phyloP scores from a whole-genome alignment of 2,888 invertebrate species.

The Mayetiola destructor region DNA sequence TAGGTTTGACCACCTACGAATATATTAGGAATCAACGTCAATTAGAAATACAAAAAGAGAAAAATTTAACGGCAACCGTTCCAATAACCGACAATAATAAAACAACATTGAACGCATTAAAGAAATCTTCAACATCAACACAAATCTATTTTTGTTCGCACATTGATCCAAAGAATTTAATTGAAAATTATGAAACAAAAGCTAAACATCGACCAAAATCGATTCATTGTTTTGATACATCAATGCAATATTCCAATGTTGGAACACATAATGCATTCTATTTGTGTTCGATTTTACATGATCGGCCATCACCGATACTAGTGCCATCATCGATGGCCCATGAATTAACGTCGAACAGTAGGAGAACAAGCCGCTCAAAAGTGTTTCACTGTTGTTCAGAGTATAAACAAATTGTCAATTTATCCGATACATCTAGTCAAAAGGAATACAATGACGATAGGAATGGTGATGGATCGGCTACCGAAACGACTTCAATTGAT shows the following conservation, averaged over 20 bases:
- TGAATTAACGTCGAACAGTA: constrained; percentile 15
- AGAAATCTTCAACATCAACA: constrained; percentile 20
- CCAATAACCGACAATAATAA: constrained; percentile 1
- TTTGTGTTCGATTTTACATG: constrained; percentile 40
- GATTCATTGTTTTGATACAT: constrained; percentile 36
- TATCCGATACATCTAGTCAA: constrained; percentile 7
- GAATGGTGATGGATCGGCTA: constrained; percentile 16
- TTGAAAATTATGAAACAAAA: constrained; percentile 16
- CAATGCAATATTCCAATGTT: constrained; percentile 29
- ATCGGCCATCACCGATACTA: constrained; percentile 29
- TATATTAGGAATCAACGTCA: constrained; percentile 50
- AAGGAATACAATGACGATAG: background rate
- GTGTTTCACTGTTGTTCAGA: constrained; percentile 36
- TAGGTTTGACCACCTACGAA: constrained; percentile 81
- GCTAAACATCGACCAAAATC: constrained; percentile 28
- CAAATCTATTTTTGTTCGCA: constrained; percentile 35
- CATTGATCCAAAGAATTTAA: constrained; percentile 23
- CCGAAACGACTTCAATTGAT: constrained; percentile 24
- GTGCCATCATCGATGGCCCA: constrained; percentile 23
- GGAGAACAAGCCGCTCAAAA: constrained; percentile 19
- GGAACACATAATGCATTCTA: constrained; percentile 29
- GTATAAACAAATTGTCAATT: constrained; percentile 23
- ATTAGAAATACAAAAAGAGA: constrained; percentile 22
- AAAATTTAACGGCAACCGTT: constrained; percentile 15
- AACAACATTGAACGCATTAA: constrained; percentile 18